These are phyloP conservation scores for Micromussa lordhowensis DNA, from an alignment of 92 coral and sea anemone genomes.

Conservation along the genomic window DNA sequence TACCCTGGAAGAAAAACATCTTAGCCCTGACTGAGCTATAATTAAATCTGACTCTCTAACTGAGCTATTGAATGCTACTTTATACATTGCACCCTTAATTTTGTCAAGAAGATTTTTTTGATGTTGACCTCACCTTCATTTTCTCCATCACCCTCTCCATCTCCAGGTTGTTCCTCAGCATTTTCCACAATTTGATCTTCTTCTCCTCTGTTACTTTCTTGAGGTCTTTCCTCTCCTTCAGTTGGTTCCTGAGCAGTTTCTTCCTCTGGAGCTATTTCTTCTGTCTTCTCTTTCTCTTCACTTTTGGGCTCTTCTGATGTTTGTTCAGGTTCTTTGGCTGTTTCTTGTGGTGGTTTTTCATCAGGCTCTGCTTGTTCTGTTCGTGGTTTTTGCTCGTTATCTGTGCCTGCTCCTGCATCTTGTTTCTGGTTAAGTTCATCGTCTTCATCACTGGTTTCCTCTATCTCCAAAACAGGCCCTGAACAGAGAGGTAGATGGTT, in stretches of 20 bases:
- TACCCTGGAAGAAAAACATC: no score
- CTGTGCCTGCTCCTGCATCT: constrained; percentile 24
- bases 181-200: constrained; percentile 16
- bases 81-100: no score
- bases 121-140: constrained; percentile 1
- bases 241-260: constrained; percentile 15
- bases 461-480: constrained; percentile 98
- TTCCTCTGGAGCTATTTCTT: constrained; percentile 16
- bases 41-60: no score
- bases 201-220: constrained; percentile 32
- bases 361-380: constrained; percentile 19
- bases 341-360: constrained; percentile 16
- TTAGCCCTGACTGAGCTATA: no score
- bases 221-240: constrained; percentile 20
- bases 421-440: constrained; percentile 8
- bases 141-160: constrained; percentile 1
- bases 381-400: constrained; percentile 37
- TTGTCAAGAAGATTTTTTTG: no score
- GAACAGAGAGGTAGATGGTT: neutral
- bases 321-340: constrained; percentile 8
- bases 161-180: constrained; percentile 11
- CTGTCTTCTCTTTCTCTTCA: constrained; percentile 25
- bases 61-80: no score
- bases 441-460: constrained; percentile 77
- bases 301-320: constrained; percentile 7